Conservation (phyloP, 2,888 invertebrate species). For the Pachycephus smyrnensis region DNA sequence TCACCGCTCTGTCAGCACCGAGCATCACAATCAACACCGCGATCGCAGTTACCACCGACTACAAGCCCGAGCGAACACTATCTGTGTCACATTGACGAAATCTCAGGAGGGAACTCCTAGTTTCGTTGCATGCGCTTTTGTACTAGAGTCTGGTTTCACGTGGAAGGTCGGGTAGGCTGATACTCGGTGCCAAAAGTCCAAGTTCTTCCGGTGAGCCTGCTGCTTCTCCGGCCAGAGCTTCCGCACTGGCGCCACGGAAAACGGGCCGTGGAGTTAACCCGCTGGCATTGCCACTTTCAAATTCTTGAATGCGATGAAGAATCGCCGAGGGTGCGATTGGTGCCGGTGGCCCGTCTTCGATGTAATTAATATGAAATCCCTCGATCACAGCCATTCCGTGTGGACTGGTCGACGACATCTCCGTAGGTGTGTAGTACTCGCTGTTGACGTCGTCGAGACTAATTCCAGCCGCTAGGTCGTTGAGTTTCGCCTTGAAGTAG, state of each 20-base stretch:
- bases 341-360: constrained; percentile 67
- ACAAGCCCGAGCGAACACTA: neutral
- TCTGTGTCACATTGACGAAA: neutral
- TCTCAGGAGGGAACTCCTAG: neutral
- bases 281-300: constrained; percentile 45
- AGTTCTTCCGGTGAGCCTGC: constrained; percentile 45
- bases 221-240: constrained; percentile 65
- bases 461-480: constrained; percentile 70
- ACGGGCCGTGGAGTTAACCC: constrained; percentile 61
- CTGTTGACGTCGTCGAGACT: constrained; percentile 71
- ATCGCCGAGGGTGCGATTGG: constrained; percentile 19
- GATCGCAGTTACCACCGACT: neutral
- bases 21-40: neutral
- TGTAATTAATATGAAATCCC: constrained; percentile 77
- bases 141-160: constrained; percentile 55
- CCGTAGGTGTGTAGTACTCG: constrained; percentile 86
- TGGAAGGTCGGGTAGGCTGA: constrained; percentile 61
- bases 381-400: constrained; percentile 62
- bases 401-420: constrained; percentile 71
- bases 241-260: constrained; percentile 70
- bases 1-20: neutral
- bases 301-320: constrained; percentile 45
- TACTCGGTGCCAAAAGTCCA: constrained; percentile 55
- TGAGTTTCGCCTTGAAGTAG: constrained; percentile 77
- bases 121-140: neutral